Evolutionary conservation across 1,140 invertebrate genomes (phyloP).

Genomic region (Cydia pomonella): DNA sequence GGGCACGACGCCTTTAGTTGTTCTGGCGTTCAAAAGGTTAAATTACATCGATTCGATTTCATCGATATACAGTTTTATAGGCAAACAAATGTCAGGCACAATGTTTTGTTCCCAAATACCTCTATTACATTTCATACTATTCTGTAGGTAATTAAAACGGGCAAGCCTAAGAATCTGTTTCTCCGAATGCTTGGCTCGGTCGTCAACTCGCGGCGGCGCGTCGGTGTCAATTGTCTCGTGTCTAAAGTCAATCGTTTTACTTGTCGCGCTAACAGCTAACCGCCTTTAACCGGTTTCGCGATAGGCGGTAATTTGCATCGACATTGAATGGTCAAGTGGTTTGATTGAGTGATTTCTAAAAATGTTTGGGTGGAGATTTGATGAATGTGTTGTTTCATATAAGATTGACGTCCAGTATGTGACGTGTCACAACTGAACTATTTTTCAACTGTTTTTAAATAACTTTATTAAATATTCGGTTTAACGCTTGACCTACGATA

Average conservation of each 20-base stretch:
- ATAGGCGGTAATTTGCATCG: conserved; percentile 13
- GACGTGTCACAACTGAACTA: too few relatives aligned
- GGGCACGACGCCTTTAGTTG: too few relatives aligned
- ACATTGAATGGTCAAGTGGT: conserved; percentile 30
- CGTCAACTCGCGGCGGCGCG: background rate
- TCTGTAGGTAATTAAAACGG: too few relatives aligned
- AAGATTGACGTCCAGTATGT: background rate
- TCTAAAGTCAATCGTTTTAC: conserved; percentile 55
- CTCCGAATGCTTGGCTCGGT: background rate
- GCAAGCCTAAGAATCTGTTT: background rate
- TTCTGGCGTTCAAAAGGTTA: too few relatives aligned
- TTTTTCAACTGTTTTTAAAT: background rate
- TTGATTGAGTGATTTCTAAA: conserved; percentile 28
- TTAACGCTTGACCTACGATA: background rate
- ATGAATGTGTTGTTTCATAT: background rate
- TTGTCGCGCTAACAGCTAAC: conserved; percentile 37
- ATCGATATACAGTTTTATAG: too few relatives aligned
- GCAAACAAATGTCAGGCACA: too few relatives aligned
- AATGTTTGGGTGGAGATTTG: conserved; percentile 15
- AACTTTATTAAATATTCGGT: background rate
- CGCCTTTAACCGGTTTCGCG: conserved; percentile 37
- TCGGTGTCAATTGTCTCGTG: conserved; percentile 39
- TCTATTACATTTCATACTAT: too few relatives aligned
- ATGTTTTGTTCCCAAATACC: too few relatives aligned
- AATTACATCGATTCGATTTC: too few relatives aligned